Conservation (phyloP, 2,113 vertebrate species). For the Meles meles region DNA sequence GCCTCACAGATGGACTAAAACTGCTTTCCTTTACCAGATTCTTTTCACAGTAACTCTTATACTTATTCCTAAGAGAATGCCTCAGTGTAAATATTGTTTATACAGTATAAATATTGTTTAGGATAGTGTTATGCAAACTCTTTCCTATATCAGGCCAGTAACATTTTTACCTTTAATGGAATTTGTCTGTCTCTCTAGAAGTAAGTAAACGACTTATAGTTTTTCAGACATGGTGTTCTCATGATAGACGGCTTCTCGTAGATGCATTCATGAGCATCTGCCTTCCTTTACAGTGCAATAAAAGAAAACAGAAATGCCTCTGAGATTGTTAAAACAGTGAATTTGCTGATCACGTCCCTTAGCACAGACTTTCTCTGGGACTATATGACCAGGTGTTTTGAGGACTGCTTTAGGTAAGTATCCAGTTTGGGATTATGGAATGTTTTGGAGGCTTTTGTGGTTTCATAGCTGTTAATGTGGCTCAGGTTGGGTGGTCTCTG, state of each 20-base stretch:
- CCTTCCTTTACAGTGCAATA: conserved; percentile 85
- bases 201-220: fast-evolving
- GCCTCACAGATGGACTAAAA: not conserved
- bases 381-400: conserved; percentile 92
- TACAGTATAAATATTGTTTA: not conserved
- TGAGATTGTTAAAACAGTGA: conserved; percentile 95
- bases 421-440: not conserved
- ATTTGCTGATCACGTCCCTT: conserved; percentile 92
- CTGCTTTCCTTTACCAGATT: not conserved
- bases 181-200: not conserved
- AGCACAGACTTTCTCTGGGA: conserved; percentile 97
- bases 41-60: not conserved
- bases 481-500: not conserved
- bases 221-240: not conserved
- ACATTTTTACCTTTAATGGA: not conserved
- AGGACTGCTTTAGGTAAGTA: conserved; percentile 89
- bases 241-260: not conserved
- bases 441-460: not conserved
- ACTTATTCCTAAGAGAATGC: not conserved
- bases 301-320: conserved; percentile 95
- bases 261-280: not conserved
- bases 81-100: not conserved
- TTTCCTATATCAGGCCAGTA: not conserved
- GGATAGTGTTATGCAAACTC: not conserved
- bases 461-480: not conserved